These are phyloP conservation scores for Bettongia penicillata DNA, from an alignment of 2,113 vertebrate species.

Conservation along the genomic window DNA sequence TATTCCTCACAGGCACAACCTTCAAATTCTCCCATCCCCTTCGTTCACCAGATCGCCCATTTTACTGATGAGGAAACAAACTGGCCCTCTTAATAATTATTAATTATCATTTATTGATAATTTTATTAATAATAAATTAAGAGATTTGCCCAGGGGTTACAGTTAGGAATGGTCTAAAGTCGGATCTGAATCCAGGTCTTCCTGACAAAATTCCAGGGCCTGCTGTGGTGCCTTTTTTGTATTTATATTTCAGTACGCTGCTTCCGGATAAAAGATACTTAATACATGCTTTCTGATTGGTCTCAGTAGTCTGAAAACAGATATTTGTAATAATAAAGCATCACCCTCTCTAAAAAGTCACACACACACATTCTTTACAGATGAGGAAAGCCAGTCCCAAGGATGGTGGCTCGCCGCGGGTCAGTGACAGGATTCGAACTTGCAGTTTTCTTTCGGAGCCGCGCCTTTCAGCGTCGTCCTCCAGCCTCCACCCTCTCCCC, in stretches of 20 bases:
- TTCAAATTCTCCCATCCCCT: neutral
- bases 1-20: neutral
- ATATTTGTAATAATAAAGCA: neutral
- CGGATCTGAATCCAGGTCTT: neutral
- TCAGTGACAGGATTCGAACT: neutral
- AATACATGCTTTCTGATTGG: neutral
- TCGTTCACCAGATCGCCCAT: neutral
- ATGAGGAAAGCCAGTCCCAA: slow-evolving; percentile 13
- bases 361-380: neutral
- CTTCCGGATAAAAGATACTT: neutral
- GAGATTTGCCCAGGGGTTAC: neutral
- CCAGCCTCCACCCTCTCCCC: neutral
- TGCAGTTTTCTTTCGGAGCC: neutral
- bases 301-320: neutral
- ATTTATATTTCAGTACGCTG: neutral
- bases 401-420: neutral
- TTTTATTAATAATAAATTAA: neutral
- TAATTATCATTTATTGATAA: too few species aligned
- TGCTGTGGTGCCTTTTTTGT: neutral
- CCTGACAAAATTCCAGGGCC: neutral
- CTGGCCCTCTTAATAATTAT: too few species aligned
- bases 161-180: neutral
- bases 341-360: neutral
- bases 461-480: neutral
- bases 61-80: neutral